Evolutionary conservation across 2,113 vertebrate genomes (phyloP), one percentile per base, ranked within the genome.

Genomic region (Gila orcuttii): DNA sequence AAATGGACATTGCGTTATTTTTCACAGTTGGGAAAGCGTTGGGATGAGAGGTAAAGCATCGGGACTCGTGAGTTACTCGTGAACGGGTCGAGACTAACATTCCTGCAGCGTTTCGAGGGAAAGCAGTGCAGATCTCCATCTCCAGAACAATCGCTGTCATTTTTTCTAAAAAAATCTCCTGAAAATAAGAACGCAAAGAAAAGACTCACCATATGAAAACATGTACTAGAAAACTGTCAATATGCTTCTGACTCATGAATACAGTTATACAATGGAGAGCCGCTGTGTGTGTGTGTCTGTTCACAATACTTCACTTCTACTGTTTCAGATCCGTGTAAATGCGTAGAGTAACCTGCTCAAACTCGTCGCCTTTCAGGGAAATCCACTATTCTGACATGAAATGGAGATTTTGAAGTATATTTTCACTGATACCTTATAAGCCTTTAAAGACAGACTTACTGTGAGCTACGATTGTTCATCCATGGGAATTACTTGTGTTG

Each of bases 161-260:
- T 94, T 95, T 95, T 95, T 93, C 42, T 42, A 95, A 15, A 66
- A 15, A 66, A 94, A 94, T 92, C 91, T 94, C 94, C 92, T 94
- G 93, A 91, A 93, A 94, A 92, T 90, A 93, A 93, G 93, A 92
- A 64, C 87, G 88, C 79, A 90, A 91, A 93, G 89, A 91, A 90
- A 88, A 93, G 91, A 90, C 92, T 93, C 88, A 93, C 92, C 92
- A 91, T 93, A 93, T 94, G 91, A 89, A 94, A 92, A 90, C 93
- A 93, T 93, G 93, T 94, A 94, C 93, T 93, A 94, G 92, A 93
- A 92, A 93, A 88, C 88, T 95, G 94, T 95, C 92, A 89, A 94
- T 94, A 94, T 96, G 94, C 94, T 94, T 94, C 95, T 94, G 94
- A 95, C 94, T 93, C 93, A 94, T 94, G 92, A 95, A 96, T 95